Conservation (phyloP, 2,888 invertebrate species). For the Apamea anceps region DNA sequence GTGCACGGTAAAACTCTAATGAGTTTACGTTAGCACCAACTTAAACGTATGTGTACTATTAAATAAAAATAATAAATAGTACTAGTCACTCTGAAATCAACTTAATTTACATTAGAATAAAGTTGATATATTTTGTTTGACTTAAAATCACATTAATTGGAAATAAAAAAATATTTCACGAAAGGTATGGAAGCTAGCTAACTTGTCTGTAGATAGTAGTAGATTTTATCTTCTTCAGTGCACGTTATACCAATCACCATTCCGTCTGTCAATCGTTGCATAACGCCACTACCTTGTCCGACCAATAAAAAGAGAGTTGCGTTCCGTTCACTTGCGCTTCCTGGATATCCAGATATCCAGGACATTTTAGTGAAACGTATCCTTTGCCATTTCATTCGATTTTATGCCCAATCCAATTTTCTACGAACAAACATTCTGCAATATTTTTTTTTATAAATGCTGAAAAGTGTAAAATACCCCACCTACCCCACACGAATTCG, state of each 20-base stretch:
- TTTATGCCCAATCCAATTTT: slow-evolving; percentile 7
- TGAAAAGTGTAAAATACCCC: neutral
- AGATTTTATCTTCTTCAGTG: neutral
- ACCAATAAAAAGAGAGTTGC: neutral
- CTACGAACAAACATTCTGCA: neutral
- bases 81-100: too few species aligned
- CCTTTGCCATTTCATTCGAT: neutral
- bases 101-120: too few species aligned
- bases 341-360: neutral
- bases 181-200: too few species aligned
- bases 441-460: neutral
- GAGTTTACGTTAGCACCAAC: too few species aligned
- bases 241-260: neutral
- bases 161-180: too few species aligned
- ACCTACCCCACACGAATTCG: neutral
- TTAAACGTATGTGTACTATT: too few species aligned
- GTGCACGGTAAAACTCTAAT: too few species aligned
- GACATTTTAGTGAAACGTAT: neutral
- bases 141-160: too few species aligned
- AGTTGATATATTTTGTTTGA: too few species aligned
- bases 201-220: neutral
- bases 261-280: neutral
- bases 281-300: neutral
- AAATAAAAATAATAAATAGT: too few species aligned
- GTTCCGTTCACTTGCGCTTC: neutral